These are phyloP conservation scores for Plodia interpunctella DNA, from an alignment of 1,140 invertebrate genomes.

Conservation along the genomic window DNA sequence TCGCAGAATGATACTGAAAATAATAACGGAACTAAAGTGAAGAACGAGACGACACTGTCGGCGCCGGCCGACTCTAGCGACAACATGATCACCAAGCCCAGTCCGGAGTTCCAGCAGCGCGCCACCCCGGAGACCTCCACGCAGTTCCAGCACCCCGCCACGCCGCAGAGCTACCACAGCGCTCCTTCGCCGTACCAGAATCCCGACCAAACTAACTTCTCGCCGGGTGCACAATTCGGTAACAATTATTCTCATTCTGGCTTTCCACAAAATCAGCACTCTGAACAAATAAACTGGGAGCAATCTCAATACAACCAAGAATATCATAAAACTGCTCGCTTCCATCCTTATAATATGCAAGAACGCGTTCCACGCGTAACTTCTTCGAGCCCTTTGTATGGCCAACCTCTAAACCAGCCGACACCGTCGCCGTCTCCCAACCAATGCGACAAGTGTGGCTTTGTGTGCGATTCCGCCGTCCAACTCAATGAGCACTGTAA, in stretches of 20 bases:
- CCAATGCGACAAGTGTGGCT: constrained; percentile 89
- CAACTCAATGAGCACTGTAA: constrained; percentile 84
- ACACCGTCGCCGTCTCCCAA: constrained; percentile 80
- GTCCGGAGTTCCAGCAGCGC: constrained; percentile 77
- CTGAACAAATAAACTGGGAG: constrained; percentile 68
- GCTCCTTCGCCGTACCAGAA: constrained; percentile 79
- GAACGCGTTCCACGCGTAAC: constrained; percentile 78
- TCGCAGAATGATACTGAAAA: constrained; percentile 80
- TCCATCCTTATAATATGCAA: constrained; percentile 75
- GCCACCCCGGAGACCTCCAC: constrained; percentile 76
- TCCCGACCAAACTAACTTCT: constrained; percentile 77
- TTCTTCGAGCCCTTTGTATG: constrained; percentile 81
- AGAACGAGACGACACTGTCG: constrained; percentile 70
- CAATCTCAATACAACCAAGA: constrained; percentile 75
- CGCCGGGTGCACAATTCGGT: constrained; percentile 69
- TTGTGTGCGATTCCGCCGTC: constrained; percentile 83
- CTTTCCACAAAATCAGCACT: constrained; percentile 73
- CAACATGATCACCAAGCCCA: constrained; percentile 77
- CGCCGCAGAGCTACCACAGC: constrained; percentile 79
- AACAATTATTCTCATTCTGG: constrained; percentile 70
- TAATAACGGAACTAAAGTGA: constrained; percentile 81
- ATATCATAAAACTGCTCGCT: constrained; percentile 72
- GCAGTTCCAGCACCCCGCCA: constrained; percentile 78
- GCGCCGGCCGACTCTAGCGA: constrained; percentile 81
- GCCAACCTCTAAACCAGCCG: constrained; percentile 76